phyloP scores from a whole-genome alignment of 2,113 vertebrate species.

The Puffinus mauretanicus region DNA sequence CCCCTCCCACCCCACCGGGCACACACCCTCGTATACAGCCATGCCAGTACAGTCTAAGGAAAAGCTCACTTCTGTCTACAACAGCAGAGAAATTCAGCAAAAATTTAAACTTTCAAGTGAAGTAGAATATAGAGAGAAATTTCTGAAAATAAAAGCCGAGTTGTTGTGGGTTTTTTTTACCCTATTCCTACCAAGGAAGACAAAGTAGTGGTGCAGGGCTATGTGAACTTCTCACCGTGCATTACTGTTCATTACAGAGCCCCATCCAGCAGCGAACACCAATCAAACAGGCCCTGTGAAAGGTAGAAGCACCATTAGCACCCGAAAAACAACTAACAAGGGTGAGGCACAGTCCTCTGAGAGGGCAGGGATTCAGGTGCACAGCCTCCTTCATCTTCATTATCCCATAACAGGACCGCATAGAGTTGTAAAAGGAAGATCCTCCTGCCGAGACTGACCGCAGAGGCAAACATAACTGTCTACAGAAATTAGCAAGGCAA shows the following conservation, averaged over 20 bases:
- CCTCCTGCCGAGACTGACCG: conserved; percentile 1
- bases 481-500: conserved; percentile 57
- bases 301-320: conserved; percentile 2
- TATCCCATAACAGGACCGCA: conserved; percentile 5
- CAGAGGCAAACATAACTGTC: conserved; percentile 26
- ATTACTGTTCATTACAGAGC: conserved; percentile 40
- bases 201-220: neutral
- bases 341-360: neutral
- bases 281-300: neutral
- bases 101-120: neutral
- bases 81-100: neutral
- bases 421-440: neutral
- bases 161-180: neutral
- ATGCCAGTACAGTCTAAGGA: neutral
- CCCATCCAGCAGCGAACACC: neutral
- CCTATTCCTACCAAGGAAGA: neutral
- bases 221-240: neutral
- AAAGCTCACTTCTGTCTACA: neutral
- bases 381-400: conserved; percentile 60
- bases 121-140: neutral
- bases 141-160: neutral
- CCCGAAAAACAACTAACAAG: neutral
- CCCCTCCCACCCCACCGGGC: fast-evolving
- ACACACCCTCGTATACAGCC: fast-evolving
- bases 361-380: conserved; percentile 31